These are phyloP conservation scores for Polyergus mexicanus DNA, from an alignment of 1,140 invertebrate species.

Conservation along the genomic window DNA sequence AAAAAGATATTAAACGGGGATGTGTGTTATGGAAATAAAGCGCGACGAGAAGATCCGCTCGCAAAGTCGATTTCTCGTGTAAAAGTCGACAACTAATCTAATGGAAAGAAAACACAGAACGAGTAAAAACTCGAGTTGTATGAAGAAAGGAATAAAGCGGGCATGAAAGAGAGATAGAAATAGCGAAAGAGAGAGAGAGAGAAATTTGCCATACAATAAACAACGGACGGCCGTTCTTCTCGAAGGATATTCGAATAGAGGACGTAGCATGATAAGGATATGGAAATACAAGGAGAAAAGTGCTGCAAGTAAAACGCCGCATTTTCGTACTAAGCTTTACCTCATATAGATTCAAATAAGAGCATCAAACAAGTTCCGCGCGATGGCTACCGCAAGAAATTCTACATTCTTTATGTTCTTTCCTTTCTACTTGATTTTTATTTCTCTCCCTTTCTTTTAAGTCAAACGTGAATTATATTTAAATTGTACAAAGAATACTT, in stretches of 20 bases:
- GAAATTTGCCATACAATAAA: conserved; percentile 10
- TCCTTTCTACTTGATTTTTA: background rate
- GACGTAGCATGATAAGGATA: conserved; percentile 23
- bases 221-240: conserved; percentile 43
- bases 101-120: conserved; percentile 41
- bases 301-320: conserved; percentile 33
- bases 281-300: conserved; percentile 38
- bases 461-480: background rate
- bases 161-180: background rate
- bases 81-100: conserved; percentile 47
- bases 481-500: background rate
- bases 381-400: conserved; percentile 32
- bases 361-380: conserved; percentile 45
- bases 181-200: background rate
- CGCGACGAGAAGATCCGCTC: background rate
- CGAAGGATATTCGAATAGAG: conserved; percentile 26
- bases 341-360: conserved; percentile 50
- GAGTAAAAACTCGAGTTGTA: background rate
- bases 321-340: conserved; percentile 47
- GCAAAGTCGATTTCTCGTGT: conserved; percentile 44
- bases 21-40: background rate
- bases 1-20: background rate
- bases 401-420: conserved; percentile 10
- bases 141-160: conserved; percentile 10
- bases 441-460: background rate